These are phyloP conservation scores for Cotesia congregata DNA, from an alignment of 2,888 invertebrate species.

Conservation along the genomic window DNA sequence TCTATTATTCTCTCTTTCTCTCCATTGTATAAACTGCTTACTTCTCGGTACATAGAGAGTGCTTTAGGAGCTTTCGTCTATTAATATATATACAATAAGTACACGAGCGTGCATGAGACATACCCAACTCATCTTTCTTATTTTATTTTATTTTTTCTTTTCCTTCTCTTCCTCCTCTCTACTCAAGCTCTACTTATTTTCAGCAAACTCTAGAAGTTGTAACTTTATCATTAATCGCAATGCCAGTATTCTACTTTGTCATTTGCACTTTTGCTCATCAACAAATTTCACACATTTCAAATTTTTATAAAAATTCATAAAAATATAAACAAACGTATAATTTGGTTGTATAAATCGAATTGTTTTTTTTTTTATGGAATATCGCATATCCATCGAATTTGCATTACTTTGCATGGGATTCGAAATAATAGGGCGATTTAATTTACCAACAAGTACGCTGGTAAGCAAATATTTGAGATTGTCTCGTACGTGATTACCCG, in stretches of 20 bases:
- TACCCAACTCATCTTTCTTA: conserved; percentile 13
- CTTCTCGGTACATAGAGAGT: not conserved
- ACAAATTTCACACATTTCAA: not conserved
- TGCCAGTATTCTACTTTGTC: conserved; percentile 5
- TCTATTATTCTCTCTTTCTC: not conserved
- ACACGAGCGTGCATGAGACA: conserved; percentile 17
- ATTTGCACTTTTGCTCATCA: not conserved
- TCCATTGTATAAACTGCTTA: not conserved
- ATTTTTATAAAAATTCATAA: too few species aligned
- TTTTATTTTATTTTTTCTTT: not conserved
- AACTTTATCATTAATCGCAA: conserved; percentile 23
- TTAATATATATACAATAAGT: conserved; percentile 17
- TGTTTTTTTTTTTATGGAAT: too few species aligned
- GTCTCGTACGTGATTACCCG: not conserved
- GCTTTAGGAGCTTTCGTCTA: conserved; percentile 16
- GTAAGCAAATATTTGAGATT: conserved; percentile 8
- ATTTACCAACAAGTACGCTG: not conserved
- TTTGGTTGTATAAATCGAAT: too few species aligned
- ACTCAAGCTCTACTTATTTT: not conserved
- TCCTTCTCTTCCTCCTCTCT: not conserved
- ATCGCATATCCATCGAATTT: too few species aligned
- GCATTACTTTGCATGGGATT: not conserved
- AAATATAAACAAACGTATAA: too few species aligned
- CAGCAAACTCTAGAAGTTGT: not conserved
- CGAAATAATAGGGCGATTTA: not conserved